A percentile compares a stretch with the other conserved stretches of the same genome.
Evolutionary conservation across 2,113 vertebrate genomes (phyloP).

Genomic region (Bubo blakistoni): DNA sequence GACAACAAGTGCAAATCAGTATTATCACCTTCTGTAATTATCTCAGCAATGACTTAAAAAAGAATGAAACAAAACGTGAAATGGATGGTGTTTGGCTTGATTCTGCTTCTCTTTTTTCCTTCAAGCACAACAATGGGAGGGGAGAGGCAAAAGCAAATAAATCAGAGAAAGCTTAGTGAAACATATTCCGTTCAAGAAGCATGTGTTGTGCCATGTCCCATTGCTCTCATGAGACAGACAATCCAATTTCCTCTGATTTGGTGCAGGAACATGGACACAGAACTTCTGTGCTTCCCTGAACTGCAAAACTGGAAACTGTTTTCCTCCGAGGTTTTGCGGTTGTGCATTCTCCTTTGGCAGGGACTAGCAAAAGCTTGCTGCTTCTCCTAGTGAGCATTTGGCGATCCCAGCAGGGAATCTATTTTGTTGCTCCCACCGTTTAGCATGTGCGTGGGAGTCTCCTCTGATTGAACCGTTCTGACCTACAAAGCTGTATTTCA

Average conservation of each 20-base stretch:
- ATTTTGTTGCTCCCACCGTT: background rate
- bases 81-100: background rate
- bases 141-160: background rate
- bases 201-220: background rate
- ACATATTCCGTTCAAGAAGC: background rate
- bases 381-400: constrained; percentile 3
- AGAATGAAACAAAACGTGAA: background rate
- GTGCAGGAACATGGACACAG: background rate
- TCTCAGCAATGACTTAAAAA: background rate
- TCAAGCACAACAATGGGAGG: background rate
- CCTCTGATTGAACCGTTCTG: constrained; percentile 7
- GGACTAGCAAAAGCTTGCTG: background rate
- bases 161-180: background rate
- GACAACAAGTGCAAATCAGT: background rate
- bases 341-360: background rate
- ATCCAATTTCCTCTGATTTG: background rate
- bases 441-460: background rate
- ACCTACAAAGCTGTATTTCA: constrained; percentile 1
- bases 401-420: constrained; percentile 28
- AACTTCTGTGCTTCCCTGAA: background rate
- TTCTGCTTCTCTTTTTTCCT: background rate
- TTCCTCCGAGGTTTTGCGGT: background rate
- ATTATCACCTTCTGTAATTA: background rate
- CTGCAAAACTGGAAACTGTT: background rate
- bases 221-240: background rate